A percentile compares a stretch with the other conserved stretches of the same genome.
Conservation (phyloP, 1,140 invertebrate species). For the Drosophila lacertosa region DNA sequence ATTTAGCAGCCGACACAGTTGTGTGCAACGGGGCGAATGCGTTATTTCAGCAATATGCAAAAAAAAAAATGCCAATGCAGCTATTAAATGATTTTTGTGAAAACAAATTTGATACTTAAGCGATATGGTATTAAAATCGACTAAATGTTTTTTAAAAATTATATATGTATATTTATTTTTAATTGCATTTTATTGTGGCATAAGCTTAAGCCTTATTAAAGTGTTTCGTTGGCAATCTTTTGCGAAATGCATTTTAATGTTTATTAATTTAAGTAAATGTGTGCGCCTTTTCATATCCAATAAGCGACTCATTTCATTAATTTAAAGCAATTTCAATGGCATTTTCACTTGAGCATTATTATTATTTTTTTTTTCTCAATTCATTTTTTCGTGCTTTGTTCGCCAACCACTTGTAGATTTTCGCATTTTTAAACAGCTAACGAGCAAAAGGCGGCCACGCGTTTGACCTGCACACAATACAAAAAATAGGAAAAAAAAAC, state of each 20-base stretch:
- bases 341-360: conserved; percentile 51
- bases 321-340: conserved; percentile 54
- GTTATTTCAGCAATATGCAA: conserved; percentile 15
- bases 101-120: too few relatives aligned
- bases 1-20: conserved; percentile 8
- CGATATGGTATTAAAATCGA: too few relatives aligned
- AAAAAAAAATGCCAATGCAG: conserved; percentile 15
- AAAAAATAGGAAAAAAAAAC: conserved; percentile 8
- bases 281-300: neutral
- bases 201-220: too few relatives aligned
- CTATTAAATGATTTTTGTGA: conserved; percentile 5
- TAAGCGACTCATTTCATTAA: conserved; percentile 12
- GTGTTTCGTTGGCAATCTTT: too few relatives aligned
- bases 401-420: conserved; percentile 72
- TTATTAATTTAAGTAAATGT: neutral
- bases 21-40: conserved; percentile 26
- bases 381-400: conserved; percentile 22
- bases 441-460: conserved; percentile 60
- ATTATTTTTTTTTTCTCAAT: conserved; percentile 8
- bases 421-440: conserved; percentile 62
- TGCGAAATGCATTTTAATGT: neutral
- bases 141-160: too few relatives aligned
- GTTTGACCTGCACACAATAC: conserved; percentile 62
- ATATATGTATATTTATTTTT: too few relatives aligned
- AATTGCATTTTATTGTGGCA: too few relatives aligned